Conservation (phyloP, 2,113 vertebrate genomes). For the Neogale vison region DNA sequence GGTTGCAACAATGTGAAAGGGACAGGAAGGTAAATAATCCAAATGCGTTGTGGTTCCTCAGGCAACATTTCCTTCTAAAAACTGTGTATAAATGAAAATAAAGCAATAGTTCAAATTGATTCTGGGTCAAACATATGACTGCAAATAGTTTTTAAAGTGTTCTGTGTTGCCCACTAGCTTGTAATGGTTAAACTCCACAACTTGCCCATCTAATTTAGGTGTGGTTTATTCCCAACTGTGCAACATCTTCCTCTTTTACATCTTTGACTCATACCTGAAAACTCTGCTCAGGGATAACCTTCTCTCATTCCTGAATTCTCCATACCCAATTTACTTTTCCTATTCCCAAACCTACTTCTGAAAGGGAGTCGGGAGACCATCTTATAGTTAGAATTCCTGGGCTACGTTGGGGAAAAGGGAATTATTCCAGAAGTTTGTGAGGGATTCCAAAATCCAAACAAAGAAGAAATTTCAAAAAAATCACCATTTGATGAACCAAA, state of each 20-base stretch:
- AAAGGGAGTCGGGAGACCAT: not conserved
- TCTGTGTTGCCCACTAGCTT: not conserved
- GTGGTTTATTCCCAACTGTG: not conserved
- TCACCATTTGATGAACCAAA: not conserved
- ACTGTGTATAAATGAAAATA: not conserved
- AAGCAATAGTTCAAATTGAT: not conserved
- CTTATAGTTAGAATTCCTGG: not conserved
- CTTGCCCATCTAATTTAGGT: not conserved
- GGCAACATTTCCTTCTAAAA: not conserved
- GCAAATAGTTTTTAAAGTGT: not conserved
- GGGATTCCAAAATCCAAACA: not conserved
- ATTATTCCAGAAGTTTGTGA: not conserved
- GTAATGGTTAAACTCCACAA: not conserved
- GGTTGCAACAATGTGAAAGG: not conserved
- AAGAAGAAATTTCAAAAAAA: not conserved
- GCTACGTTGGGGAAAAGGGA: not conserved
- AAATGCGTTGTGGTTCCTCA: not conserved
- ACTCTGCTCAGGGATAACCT: not conserved
- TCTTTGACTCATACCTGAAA: not conserved
- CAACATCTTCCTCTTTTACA: not conserved
- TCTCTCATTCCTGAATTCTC: not conserved
- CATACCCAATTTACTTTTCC: not conserved
- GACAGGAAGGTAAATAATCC: not conserved
- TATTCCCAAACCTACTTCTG: not conserved
- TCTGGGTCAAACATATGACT: not conserved